phyloP scores from a whole-genome alignment of 1,140 invertebrate species.

The Steinernema khuongi region DNA sequence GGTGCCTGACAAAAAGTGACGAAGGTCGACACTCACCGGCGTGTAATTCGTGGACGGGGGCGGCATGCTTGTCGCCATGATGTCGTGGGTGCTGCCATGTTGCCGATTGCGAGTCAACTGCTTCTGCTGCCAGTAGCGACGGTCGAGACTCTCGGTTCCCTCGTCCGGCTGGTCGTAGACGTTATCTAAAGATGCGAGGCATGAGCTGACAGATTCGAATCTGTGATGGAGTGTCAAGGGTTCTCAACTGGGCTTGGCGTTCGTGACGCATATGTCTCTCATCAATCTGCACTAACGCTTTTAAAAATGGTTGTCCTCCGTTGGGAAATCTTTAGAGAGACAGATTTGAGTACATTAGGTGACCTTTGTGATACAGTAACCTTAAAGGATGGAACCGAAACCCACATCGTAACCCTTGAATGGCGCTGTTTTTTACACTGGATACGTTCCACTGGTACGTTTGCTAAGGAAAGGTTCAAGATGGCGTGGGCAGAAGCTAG shows the following conservation, averaged over 20 bases:
- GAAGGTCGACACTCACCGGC: conserved; percentile 21
- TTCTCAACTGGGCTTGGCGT: neutral
- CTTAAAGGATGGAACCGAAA: too few relatives aligned
- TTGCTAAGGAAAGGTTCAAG: too few relatives aligned
- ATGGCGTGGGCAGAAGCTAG: too few relatives aligned
- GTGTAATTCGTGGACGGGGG: conserved; percentile 1
- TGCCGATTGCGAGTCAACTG: conserved; percentile 19
- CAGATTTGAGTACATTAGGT: too few relatives aligned
- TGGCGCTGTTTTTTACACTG: too few relatives aligned
- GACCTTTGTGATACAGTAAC: too few relatives aligned
- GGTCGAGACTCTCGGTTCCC: conserved; percentile 31
- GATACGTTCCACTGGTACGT: too few relatives aligned
- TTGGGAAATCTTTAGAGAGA: too few relatives aligned
- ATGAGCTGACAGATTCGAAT: conserved; percentile 24
- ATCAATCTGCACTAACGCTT: too few relatives aligned
- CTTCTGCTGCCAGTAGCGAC: conserved; percentile 30
- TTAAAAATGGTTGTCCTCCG: too few relatives aligned
- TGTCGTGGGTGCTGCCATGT: neutral
- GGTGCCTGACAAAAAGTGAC: neutral
- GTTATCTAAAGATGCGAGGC: neutral
- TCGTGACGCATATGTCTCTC: too few relatives aligned
- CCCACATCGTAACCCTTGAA: too few relatives aligned
- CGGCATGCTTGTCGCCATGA: neutral
- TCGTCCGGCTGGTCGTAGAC: conserved; percentile 16
- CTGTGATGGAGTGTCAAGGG: neutral